Evolutionary conservation across 2,113 vertebrate species (phyloP).

Genomic region (Strix aluco): DNA sequence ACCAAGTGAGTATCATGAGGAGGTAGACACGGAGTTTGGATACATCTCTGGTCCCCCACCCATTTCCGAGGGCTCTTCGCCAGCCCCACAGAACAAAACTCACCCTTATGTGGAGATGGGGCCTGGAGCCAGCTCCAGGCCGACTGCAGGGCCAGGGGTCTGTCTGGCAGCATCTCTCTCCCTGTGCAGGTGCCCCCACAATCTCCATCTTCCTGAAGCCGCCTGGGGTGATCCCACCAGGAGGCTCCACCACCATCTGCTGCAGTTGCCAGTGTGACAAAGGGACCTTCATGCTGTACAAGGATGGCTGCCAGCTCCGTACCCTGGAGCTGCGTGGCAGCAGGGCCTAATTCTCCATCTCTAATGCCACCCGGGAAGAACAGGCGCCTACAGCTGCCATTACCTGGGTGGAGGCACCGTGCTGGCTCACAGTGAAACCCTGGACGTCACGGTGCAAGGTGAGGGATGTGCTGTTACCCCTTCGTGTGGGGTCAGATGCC

Average conservation of each 20-base stretch:
- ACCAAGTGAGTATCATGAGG: neutral
- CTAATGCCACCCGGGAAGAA: neutral
- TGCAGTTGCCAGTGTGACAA: neutral
- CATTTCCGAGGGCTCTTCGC: neutral
- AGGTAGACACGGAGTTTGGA: neutral
- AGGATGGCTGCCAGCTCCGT: rapidly evolving
- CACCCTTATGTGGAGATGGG: neutral
- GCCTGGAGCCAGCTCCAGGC: neutral
- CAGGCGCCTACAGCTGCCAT: neutral
- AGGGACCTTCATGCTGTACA: neutral
- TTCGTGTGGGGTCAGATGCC: rapidly evolving
- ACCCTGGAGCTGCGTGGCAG: neutral
- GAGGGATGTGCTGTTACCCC: neutral
- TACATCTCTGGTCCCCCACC: neutral
- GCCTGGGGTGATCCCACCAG: neutral
- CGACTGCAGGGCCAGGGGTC: rapidly evolving
- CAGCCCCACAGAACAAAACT: neutral
- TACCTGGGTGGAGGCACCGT: neutral
- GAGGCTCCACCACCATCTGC: slow-evolving; percentile 15
- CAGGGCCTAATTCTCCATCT: neutral
- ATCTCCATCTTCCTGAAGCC: slow-evolving; percentile 43
- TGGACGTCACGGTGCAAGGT: neutral
- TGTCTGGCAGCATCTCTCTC: neutral
- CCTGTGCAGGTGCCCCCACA: neutral
- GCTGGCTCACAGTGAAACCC: neutral